Evolutionary conservation across 2,113 vertebrate genomes (phyloP).

Genomic region (Deroptyus accipitrinus): DNA sequence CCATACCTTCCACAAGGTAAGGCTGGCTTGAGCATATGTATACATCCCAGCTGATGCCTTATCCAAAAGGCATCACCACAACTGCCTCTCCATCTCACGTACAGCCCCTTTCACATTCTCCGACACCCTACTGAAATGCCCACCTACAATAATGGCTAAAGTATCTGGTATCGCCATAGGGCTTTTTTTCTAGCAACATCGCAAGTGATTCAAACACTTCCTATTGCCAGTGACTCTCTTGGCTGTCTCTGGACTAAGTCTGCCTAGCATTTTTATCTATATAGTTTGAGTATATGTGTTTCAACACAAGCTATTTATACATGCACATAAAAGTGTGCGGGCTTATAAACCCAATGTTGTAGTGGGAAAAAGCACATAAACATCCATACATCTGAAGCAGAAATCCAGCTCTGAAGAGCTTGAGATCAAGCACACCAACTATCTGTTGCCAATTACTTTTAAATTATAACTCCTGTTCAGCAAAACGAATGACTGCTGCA

Average conservation of each 20-base stretch:
- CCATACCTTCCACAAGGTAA: background rate
- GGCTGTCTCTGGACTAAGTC: background rate
- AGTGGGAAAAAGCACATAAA: background rate
- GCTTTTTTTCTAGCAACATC: background rate
- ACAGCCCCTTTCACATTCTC: background rate
- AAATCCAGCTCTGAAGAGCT: background rate
- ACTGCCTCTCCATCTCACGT: background rate
- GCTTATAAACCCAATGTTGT: background rate
- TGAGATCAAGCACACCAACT: background rate
- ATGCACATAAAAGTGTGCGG: background rate
- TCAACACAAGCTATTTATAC: background rate
- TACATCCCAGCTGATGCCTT: fast-evolving
- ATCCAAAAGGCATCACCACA: background rate
- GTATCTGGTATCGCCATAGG: background rate
- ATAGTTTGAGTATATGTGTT: background rate
- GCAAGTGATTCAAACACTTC: background rate
- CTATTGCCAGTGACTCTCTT: background rate
- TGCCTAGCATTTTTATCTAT: background rate
- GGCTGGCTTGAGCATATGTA: fast-evolving
- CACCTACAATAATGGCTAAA: background rate
- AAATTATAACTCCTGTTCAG: background rate
- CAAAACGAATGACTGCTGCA: background rate
- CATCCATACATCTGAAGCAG: background rate
- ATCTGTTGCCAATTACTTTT: background rate
- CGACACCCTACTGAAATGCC: background rate